Evolutionary conservation across 1,140 invertebrate species (phyloP).

Genomic region (Steinernema feltiae): DNA sequence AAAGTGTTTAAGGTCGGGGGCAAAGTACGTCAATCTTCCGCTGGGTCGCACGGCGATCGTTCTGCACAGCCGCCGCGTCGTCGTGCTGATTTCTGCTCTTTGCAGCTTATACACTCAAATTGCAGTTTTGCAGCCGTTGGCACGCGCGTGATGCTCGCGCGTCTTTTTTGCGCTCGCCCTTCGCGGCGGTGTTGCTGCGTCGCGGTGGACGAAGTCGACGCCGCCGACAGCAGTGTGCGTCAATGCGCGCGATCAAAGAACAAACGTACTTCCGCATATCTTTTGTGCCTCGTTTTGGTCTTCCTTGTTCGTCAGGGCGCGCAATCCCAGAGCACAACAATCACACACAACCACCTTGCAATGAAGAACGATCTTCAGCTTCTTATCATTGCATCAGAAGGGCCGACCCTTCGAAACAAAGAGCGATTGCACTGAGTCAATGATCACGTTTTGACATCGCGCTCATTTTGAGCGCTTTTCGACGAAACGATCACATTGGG

Average conservation of each 20-base stretch:
- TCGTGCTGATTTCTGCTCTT: constrained; percentile 8
- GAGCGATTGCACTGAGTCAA: no score
- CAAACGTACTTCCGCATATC: constrained; percentile 9
- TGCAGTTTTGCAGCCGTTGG: neutral
- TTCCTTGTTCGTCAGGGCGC: neutral
- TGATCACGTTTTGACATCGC: no score
- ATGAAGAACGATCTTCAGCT: neutral
- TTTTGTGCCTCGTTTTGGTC: neutral
- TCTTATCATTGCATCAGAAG: neutral
- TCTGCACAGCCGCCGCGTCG: neutral
- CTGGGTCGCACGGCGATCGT: neutral
- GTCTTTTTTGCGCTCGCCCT: neutral
- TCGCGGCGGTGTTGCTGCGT: neutral
- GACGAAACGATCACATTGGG: neutral
- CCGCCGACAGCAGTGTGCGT: neutral
- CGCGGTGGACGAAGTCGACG: neutral
- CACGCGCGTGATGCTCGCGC: neutral
- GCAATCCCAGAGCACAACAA: neutral
- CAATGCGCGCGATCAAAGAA: neutral
- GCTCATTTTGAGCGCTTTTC: no score
- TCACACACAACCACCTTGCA: neutral
- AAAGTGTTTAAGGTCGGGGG: neutral
- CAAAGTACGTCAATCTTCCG: neutral
- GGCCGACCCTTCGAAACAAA: neutral
- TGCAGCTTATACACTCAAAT: constrained; percentile 4